Base-by-base conservation (phyloP, 2,797 vertebrate genomes). In the Spatula versicolor region DNA sequence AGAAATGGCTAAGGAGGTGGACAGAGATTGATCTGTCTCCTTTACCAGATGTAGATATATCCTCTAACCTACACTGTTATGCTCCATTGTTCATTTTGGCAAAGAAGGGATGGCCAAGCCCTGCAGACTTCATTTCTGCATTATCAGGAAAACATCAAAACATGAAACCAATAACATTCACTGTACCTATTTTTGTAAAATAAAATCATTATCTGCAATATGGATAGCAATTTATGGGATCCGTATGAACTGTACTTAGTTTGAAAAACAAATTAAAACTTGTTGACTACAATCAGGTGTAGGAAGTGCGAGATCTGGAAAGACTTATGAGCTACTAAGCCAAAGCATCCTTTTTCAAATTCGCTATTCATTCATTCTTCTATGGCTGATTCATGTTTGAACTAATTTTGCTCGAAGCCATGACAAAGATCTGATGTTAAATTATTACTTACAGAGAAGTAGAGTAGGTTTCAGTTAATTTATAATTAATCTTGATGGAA, bases 341-440 rank as follows among this genome's bases (percentile, higher is more conserved):
- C 54, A 35, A 84, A 93, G 71, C 71, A 63, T 76, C 67, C 1
- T 0, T 3, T 71, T 94, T 43, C 67, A 84, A 7, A 88, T 92
- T 92, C 79, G 52, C 63, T 73, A 0, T 82, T 37, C 3, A 0
- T 74, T 69, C 17, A 3, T 83, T 79, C 58, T 93, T 88, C 88
- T 13, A 1, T 67, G 39, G 76, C 74, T 79, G 50, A 79, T 25
- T 69, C 21, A 2, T n/a, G 33, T 76, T 74, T 69, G 62, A 92
- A 67, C 63, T 88, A 43, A 79, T 76, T 95, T 76, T 90, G 4
- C 67, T 88, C 43, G 75, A 88, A 94, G 15, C 35, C 22, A 56
- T 28, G 62, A 82, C 43, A 81, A 83, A 73, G 19, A 75, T 82
- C 84, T 84, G 67, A 2, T 43, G 39, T 60, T 90, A 82, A 45